Evolutionary conservation across 2,113 vertebrate species (phyloP).

Genomic region (Platichthys stellatus): DNA sequence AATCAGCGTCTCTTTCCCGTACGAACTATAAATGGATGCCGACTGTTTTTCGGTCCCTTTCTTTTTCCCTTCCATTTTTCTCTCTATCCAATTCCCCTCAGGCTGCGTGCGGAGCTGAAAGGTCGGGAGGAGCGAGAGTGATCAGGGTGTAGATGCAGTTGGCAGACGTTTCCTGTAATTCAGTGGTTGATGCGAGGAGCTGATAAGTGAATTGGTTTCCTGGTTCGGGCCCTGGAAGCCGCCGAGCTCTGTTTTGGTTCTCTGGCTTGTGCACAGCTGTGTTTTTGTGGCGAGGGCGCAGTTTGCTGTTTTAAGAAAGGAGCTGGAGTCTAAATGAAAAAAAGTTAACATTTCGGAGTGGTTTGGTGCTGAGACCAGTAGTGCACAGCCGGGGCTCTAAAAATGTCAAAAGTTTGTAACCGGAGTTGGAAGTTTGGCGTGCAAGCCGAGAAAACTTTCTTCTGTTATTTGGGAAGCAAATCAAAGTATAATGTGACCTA

Average conservation of each 20-base stretch:
- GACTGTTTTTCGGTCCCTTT: constrained; percentile 6
- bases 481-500: constrained; percentile 21
- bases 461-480: constrained; percentile 19
- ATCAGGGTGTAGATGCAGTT: constrained; percentile 70
- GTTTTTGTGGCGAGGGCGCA: constrained; percentile 16
- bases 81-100: constrained; percentile 46
- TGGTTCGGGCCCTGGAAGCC: constrained; percentile 24
- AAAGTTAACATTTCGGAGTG: constrained; percentile 20
- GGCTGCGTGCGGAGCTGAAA: constrained; percentile 40
- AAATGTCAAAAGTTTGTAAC: constrained; percentile 11
- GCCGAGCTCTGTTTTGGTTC: constrained; percentile 36
- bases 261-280: constrained; percentile 24
- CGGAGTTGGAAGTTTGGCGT: constrained; percentile 9
- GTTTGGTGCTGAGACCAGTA: constrained; percentile 2
- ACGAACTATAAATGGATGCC: constrained; percentile 71
- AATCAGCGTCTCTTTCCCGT: constrained; percentile 70
- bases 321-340: constrained; percentile 30
- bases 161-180: constrained; percentile 72
- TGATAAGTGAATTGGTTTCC: constrained; percentile 75
- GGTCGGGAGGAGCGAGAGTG: constrained; percentile 51
- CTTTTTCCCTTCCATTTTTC: not conserved
- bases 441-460: constrained; percentile 6
- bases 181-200: constrained; percentile 64
- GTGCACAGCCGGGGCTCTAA: not conserved
- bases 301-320: constrained; percentile 14